Evolutionary conservation across 2,797 vertebrate genomes (phyloP), one percentile per base, ranked within the genome.

Genomic region (Ataeniobius toweri): DNA sequence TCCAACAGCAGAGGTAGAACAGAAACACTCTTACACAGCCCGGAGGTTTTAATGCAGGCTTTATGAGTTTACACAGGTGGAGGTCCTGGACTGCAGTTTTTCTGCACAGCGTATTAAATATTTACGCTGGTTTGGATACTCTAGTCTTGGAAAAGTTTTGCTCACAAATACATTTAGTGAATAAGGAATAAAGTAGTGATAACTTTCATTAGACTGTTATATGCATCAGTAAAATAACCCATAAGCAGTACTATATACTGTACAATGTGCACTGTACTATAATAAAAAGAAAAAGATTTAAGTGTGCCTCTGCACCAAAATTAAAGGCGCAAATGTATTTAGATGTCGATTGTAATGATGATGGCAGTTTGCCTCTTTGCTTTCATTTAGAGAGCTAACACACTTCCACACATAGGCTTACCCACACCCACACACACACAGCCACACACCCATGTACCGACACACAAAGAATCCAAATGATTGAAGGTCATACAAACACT

Each of bases 31-130:
- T 84, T 73, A 72, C 80, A 81, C 79, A 74, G 87, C 79, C 74
- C 59, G 55, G n/a, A 83, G 85, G 86, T 83, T 76, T 90, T 73
- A 77, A 78, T 73, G 61, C 58, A 39, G 77, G 85, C 83, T 90
- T 88, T 87, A 83, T 76, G 83, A 83, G 91, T 94, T 94, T 92
- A 94, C 87, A 91, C 90, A 93, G 89, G 89, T 94, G 91, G 81
- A 91, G 81, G 74, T 86, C 78, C 73, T 85, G 84, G 84, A 85
- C 86, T 84, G 63, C 53, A 59, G 78, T 82, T 88, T 86, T 83
- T 89, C 85, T 85, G 73, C 81, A 72, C 68, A 63, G 79, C 18
- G 76, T 86, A 81, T 72, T 85, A 80, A 89, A 88, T 88, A 92
- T 94, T 91, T 91, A 91, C 75, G 87, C 75, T 51, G 68, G 83